Evolutionary conservation across 1,140 invertebrate species (phyloP).

Genomic region (silkworm (Bombyx mori)): ASM3026992v2 NC_085119.1:6707501-6708000

Average conservation of each 20-base stretch:
- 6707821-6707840: constrained; percentile 76
- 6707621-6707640: constrained; percentile 73
- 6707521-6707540: constrained; percentile 83
- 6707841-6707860: constrained; percentile 78
- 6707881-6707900: constrained; percentile 61
- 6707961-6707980: too few species aligned
- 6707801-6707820: constrained; percentile 73
- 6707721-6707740: constrained; percentile 92
- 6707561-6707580: constrained; percentile 88
- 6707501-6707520: constrained; percentile 86
- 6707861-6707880: constrained; percentile 83
- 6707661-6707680: constrained; percentile 80
- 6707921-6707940: too few species aligned
- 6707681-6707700: constrained; percentile 78
- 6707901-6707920: not conserved
- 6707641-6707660: constrained; percentile 82
- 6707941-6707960: too few species aligned
- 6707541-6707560: constrained; percentile 79
- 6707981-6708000: too few species aligned
- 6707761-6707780: constrained; percentile 31
- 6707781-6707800: constrained; percentile 39
- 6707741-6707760: constrained; percentile 65
- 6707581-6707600: constrained; percentile 91
- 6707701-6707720: constrained; percentile 90
- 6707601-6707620: constrained; percentile 82